Base-by-base conservation (phyloP, 1,140 invertebrate genomes). In the Apis florea region DNA sequence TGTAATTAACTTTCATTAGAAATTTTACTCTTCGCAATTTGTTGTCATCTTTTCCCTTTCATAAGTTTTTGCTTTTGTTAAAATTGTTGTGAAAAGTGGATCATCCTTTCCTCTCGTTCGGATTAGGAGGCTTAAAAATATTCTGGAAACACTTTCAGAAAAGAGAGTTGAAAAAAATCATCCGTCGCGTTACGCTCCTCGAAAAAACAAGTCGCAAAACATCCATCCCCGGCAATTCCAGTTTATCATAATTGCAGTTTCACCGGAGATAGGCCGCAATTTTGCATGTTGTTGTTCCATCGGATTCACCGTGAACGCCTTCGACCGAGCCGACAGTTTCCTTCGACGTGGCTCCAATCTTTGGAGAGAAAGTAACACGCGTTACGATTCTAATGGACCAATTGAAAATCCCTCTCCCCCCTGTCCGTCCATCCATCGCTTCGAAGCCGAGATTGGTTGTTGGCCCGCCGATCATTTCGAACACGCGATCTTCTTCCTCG, bases 321-420 rank as follows among this genome's bases (percentile, higher is more conserved):
- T n/a, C 26, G 47, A 73, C 49, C 13, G n/a, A 59, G 11, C 19
- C 15, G 8, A 40, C 31, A 40, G 31, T 40, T 5, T 8, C 11
- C 56, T 12, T 49, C 24, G 19, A 31, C 69, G 19, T n/a, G 21
- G 31, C 69, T 13, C 19, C 13, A 40, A 70, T 54, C 68, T 13
- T 54, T 19, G 40, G 21, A 19, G 76, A 79, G 76, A 79, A 79
- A 71, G 67, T 54, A 26, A 79, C 59, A 26, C 24, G 58, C 13
- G 58, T 19, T 40, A 15, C 40, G 67, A 61, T 79, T 53, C 49
- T 72, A 49, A 72, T 26, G 26, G 54, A 80, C 24, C 63, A 58
- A 79, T 67, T 24, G 31, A 74, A n/a, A 40, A 75, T 67, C 13
- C 15, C 2, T n/a, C n/a, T n/a, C 40, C 47, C 24, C 1, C 19